Evolutionary conservation across 2,113 vertebrate species (phyloP).

Genomic region (Platanista minor): DNA sequence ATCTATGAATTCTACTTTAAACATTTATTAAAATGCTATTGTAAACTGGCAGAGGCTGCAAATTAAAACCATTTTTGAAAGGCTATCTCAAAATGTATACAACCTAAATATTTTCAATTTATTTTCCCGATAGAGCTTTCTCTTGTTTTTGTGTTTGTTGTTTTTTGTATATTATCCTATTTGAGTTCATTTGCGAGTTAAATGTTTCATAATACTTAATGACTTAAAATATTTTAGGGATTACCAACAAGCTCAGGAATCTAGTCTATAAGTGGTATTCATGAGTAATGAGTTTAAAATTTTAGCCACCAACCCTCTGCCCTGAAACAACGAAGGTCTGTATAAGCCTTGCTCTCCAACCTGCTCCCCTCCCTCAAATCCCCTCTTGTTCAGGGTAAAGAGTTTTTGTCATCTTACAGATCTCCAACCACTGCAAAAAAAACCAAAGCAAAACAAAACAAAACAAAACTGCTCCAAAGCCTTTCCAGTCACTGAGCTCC

Average conservation of each 20-base stretch:
- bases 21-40: not conserved
- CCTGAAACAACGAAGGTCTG: not conserved
- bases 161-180: not conserved
- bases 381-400: not conserved
- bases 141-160: not conserved
- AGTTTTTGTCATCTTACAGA: not conserved
- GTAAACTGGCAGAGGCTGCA: not conserved
- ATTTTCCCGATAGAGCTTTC: not conserved
- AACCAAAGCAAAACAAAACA: not conserved
- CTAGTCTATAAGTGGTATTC: not conserved
- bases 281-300: conserved; percentile 1
- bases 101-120: not conserved
- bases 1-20: not conserved
- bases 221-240: not conserved
- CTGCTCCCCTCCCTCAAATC: not conserved
- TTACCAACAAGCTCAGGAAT: not conserved
- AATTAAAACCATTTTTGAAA: not conserved
- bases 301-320: not conserved
- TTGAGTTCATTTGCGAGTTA: not conserved
- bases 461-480: not conserved
- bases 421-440: not conserved
- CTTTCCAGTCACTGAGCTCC: not conserved
- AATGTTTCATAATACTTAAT: not conserved
- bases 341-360: not conserved
- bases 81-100: not conserved